Conservation (phyloP, 2,797 vertebrate genomes). For the Urocyon cinereoargenteus region DNA sequence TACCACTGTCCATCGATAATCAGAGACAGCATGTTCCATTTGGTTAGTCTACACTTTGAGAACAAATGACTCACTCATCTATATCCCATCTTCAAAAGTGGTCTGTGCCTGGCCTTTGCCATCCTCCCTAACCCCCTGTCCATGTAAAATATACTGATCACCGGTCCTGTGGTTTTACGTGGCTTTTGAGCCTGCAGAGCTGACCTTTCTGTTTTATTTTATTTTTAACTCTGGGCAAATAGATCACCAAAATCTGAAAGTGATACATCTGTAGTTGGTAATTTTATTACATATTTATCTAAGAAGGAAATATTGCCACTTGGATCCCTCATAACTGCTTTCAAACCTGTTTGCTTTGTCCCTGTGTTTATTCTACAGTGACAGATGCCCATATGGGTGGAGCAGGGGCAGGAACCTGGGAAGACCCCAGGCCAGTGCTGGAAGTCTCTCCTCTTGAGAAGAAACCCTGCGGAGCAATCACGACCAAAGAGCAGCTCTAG, state of each 20-base stretch:
- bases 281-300: constrained; percentile 2
- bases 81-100: neutral
- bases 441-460: neutral
- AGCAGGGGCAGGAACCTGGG: too few relatives aligned
- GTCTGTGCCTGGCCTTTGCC: neutral
- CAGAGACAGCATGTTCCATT: neutral
- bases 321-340: neutral
- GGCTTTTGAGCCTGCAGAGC: neutral
- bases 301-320: neutral
- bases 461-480: neutral
- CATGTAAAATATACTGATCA: neutral
- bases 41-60: neutral
- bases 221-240: constrained; percentile 52
- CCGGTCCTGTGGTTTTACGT: neutral
- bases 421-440: neutral
- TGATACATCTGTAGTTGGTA: neutral
- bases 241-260: neutral
- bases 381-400: rapidly evolving
- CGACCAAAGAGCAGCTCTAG: neutral
- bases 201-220: constrained; percentile 40
- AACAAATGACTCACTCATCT: neutral
- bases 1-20: neutral
- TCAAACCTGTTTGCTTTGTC: neutral
- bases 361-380: neutral
- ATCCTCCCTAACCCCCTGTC: neutral